Evolutionary conservation across 2,888 invertebrate species (phyloP), one percentile per base, ranked within the genome.

Genomic region (Dermolepida albohirtum): DNA sequence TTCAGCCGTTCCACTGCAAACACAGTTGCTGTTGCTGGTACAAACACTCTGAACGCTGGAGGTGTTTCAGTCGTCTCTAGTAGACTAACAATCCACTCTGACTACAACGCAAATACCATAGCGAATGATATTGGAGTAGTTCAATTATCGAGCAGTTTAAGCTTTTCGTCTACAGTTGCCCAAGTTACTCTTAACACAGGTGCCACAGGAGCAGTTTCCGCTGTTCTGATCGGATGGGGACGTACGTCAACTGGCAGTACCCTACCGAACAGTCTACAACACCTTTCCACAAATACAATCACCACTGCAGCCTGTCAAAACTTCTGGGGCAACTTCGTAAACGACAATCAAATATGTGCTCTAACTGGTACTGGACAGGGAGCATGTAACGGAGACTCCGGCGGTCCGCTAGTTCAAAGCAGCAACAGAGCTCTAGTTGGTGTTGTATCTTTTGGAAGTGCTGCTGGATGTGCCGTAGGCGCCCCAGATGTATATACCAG

Each of bases 351-450:
- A 77, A 86, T 89, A 71, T 89, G 89, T 74, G 87, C 89, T 0
- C 79, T 87, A 12, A 87, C 87, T 34, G 85, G 82, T 74, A 76
- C 78, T 51, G 89, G 89, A 0, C 86, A 89, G 81, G 89, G 89
- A 0, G 88, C 89, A 68, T 81, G 77, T 1, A 80, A 86, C 84
- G 87, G 87, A 69, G 87, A 87, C 71, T 87, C 86, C 12, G 87
- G 87, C 0, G 86, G 87, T 4, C 87, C 87, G 0, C 76, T 87
- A n/a, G 84, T 85, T 8, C 84, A 83, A 66, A 29, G 11, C 29
- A 39, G 49, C 51, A 78, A 75, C 1, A 77, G 76, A 54, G 74
- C 67, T 2, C 77, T 85, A 2, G 84, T 86, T 0, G 87, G 87
- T 22, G 76, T 87, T 10, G 86, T 87, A 0, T 87, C 87, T 0